These are phyloP conservation scores for Sinohyriopsis cumingii DNA, from an alignment of 2,888 invertebrate species.

Conservation along the genomic window DNA sequence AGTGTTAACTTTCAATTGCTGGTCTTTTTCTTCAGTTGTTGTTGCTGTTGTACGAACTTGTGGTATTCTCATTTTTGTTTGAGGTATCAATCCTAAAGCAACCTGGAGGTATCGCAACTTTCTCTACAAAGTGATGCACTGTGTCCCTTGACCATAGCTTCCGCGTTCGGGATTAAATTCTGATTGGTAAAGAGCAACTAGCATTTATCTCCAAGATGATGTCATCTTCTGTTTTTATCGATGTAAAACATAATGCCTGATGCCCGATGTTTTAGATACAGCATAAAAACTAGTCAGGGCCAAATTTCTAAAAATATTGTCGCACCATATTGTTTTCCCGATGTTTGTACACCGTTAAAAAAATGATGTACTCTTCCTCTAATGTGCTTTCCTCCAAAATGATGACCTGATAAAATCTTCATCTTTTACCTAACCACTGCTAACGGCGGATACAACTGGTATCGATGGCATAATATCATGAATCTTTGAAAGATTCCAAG, in stretches of 20 bases:
- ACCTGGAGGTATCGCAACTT: neutral
- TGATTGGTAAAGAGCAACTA: constrained; percentile 1
- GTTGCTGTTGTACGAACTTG: neutral
- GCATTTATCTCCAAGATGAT: neutral
- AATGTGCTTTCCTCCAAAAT: constrained; percentile 47
- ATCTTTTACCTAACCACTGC: constrained; percentile 13
- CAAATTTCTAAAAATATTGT: constrained; percentile 36
- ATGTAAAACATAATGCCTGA: no score
- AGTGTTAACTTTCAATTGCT: neutral
- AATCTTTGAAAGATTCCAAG: constrained; percentile 9
- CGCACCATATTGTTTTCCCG: constrained; percentile 8
- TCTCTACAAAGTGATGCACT: neutral
- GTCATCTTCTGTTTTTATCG: constrained; percentile 11
- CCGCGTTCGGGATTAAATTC: constrained; percentile 3
- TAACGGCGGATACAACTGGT: constrained; percentile 36
- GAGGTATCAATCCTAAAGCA: no score
- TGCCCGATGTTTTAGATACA: constrained; percentile 13
- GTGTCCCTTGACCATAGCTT: neutral
- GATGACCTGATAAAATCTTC: constrained; percentile 14
- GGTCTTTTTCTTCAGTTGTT: no score
- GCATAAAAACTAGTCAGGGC: constrained; percentile 20
- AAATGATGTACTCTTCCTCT: constrained; percentile 38
- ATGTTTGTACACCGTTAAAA: constrained; percentile 22
- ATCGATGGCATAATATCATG: constrained; percentile 12
- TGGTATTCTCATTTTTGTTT: neutral